Conservation (phyloP, 2,888 invertebrate species). For the Metalampra italica region DNA sequence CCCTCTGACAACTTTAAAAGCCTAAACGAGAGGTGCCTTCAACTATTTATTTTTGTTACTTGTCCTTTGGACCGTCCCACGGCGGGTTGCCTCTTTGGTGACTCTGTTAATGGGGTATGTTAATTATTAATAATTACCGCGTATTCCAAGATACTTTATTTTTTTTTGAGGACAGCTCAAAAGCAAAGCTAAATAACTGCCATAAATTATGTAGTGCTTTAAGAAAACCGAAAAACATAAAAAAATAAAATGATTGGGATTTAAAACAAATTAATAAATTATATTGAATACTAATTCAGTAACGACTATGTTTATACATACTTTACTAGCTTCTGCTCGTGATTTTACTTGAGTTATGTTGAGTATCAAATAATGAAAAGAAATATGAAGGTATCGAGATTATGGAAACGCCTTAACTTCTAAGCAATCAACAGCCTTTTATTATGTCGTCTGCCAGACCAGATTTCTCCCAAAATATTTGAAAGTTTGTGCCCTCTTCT, state of each 20-base stretch:
- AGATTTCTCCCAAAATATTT: too few relatives aligned
- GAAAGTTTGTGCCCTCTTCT: too few relatives aligned
- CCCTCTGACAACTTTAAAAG: constrained; percentile 63
- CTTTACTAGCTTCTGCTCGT: too few relatives aligned
- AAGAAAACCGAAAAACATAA: neutral
- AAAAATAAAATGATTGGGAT: neutral
- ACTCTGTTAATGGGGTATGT: constrained; percentile 49
- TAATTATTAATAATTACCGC: constrained; percentile 55
- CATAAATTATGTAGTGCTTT: constrained; percentile 13
- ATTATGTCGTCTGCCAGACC: too few relatives aligned
- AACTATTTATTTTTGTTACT: constrained; percentile 34
- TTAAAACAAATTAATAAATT: neutral
- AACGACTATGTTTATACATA: too few relatives aligned
- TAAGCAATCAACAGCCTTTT: too few relatives aligned
- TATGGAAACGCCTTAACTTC: too few relatives aligned
- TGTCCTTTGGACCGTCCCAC: constrained; percentile 21
- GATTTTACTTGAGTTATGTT: too few relatives aligned
- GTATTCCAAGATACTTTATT: constrained; percentile 18
- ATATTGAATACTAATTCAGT: neutral
- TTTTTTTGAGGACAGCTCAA: constrained; percentile 11
- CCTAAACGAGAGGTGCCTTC: constrained; percentile 35
- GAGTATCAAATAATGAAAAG: too few relatives aligned
- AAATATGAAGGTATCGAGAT: too few relatives aligned
- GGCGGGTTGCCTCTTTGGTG: constrained; percentile 26
- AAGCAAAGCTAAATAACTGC: constrained; percentile 10